Evolutionary conservation across 2,113 vertebrate species (phyloP), one percentile per base, ranked within the genome.

Genomic region (Oryzias curvinotus): DNA sequence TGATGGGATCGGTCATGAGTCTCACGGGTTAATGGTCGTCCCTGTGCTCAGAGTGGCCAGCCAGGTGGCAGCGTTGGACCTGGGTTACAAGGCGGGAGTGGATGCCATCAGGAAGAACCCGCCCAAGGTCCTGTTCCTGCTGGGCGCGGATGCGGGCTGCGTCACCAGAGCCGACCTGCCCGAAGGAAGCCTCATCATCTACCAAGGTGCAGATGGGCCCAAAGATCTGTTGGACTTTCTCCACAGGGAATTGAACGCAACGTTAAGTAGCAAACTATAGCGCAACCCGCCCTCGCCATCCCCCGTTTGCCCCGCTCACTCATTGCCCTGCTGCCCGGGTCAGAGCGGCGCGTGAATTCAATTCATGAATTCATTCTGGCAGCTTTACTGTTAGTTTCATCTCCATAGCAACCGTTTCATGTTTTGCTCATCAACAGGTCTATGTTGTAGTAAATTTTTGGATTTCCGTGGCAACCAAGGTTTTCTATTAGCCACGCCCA

Each of bases 41-140:
- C 61, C 25, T 69, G 25, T 74, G 63, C 52, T n/a, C 70, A 99
- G 97, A 81, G 93, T 97, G 85, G 97, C 97, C 81, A 97, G 95
- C 88, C 97, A 99, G 77, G 97, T 99, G 12, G 97, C 97, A 82
- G 96, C 97, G 16, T 85, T 99, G 84, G 97, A 99, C 77, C 89
- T 99, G 71, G 97, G 97, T 48, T 99, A 97, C 91, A 96, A 96
- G 84, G 91, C 96, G 50, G 97, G 97, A n/a, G 94, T 98, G 16
- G 95, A 98, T 4, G 87, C 91, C 56, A 93, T 99, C 85, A 91
- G 95, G 52, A 96, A 93, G 60, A 93, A 88, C 66, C 94, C 94
- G 46, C 97, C 97, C 48, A 96, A 96, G 91, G 87, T 97, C 5
- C 58, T 99, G 30, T 98, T 95, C 85, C 92, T 99, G 43, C 78